Base-by-base conservation (phyloP, 2,113 vertebrate genomes). In the Synodontis membranacea region DNA sequence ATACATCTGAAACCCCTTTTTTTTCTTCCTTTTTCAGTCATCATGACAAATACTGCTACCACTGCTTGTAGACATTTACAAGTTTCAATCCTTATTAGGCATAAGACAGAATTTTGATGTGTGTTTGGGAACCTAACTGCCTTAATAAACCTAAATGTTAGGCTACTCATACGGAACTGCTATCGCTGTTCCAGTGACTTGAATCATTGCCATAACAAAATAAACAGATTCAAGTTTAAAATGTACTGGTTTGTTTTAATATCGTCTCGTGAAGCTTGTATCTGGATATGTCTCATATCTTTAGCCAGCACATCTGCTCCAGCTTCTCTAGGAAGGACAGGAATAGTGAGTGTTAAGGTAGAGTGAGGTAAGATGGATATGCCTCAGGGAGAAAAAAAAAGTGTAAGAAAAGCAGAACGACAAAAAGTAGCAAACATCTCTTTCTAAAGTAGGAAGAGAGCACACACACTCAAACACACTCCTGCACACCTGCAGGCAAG, bases 391-490 rank as follows among this genome's bases (percentile, higher is more conserved):
- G 25, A 34, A 74, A n/a, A 54, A 62, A 9, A 19, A 44, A 15
- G 42, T 48, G 72, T n/a, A 76, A 76, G 74, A 1, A 7, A 76
- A 48, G 28, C 44, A 50, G 52, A 88, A 76, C 60, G 44, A 76
- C 81, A 66, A n/a, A 76, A 84, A 82, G 79, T 56, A 39, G 42
- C 11, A 56, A 37, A 34, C 54, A 50, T 66, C 39, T 56, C 25
- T 78, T 39, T 6, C 75, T n/a, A 42, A 72, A 64, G 75, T 23
- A 39, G 48, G 31, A 31, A 66, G 21, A 23, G 9, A 12, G 68
- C 68, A 44, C 39, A 72, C 12, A 75, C 10, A 72, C 83, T 6
- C 88, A 39, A 31, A 56, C 14, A 17, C 76, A 50, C 37, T 75
- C 72, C 25, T 62, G 83, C 79, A 79, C 42, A 70, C 48, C 5